Base-by-base conservation (phyloP, 2,888 invertebrate genomes). In the Mantis religiosa region DNA sequence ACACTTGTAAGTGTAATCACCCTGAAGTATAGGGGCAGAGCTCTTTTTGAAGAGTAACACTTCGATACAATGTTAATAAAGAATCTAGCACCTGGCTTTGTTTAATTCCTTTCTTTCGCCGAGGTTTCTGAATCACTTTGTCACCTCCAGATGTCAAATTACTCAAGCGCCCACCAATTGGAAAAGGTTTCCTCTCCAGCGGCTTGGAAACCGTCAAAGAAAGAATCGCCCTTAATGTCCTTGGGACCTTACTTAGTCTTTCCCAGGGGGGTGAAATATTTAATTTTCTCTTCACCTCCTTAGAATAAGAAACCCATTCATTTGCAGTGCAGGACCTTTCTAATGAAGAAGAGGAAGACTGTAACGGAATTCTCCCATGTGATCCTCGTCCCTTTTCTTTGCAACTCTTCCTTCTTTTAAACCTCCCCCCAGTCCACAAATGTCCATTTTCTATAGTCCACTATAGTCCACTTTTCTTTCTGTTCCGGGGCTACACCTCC, bases 271-370 rank as follows among this genome's bases (percentile, higher is more conserved):
- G 27, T n/a, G 20, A 87, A 87, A 87, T 87, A 41, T 87, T 87
- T 87, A 87, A 87, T 87, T 87, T 87, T 87, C 87, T 87, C 82
- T 41, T 82, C 87, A n/a, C 87, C 87, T 82, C 82, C 25, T 41
- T 34, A 87, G 81, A 87, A 82, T 87, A 87, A 87, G 87, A 87
- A 25, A 25, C 0, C 86, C 54, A 87, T 87, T 87, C 87, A 87
- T 87, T 87, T 87, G 81, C 27, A 86, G 28, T 54, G 14, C 71
- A 28, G 25, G 71, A 25, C 15, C 54, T 54, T 71, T 71, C 54
- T 71, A 71, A 71, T 71, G 54, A 71, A 71, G 54, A 71, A 71
- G 28, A 34, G n/a, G 41, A 41, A 34, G 85, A 47, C 25, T 47
- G 41, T 47, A 85, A 47, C 85, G 47, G 28, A 71, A 81, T 86